A percentile compares a stretch with the other conserved stretches of the same genome.
These are phyloP conservation scores for Cryptus viduatorius DNA, from an alignment of 2,888 invertebrate genomes.

Conservation along the genomic window DNA sequence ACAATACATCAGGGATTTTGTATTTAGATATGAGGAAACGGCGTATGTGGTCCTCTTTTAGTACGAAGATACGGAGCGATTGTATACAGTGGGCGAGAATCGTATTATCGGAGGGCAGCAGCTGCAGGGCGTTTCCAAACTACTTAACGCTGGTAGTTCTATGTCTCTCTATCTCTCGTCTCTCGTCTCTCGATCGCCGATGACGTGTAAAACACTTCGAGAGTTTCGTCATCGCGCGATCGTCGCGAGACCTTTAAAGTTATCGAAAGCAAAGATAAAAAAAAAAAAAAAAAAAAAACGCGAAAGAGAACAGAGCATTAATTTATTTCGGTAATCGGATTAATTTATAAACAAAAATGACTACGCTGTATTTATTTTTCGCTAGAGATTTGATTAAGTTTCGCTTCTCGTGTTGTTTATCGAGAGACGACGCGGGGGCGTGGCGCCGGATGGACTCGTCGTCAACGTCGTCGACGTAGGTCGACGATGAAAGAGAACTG, in stretches of 20 bases:
- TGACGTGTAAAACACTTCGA: not conserved
- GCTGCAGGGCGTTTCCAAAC: slow-evolving; percentile 58
- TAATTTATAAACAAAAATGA: not conserved
- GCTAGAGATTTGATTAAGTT: slow-evolving; percentile 39
- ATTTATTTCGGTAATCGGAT: not conserved
- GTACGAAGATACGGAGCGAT: slow-evolving; percentile 12
- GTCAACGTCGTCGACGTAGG: slow-evolving; percentile 41
- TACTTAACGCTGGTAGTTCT: slow-evolving; percentile 30
- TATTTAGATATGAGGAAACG: too few species aligned
- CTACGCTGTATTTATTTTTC: slow-evolving; percentile 17
- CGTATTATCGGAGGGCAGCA: slow-evolving; percentile 48
- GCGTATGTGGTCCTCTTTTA: not conserved
- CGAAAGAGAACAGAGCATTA: not conserved
- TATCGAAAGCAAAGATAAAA: not conserved
- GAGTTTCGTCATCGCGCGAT: slow-evolving; percentile 29
- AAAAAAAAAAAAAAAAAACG: not conserved
- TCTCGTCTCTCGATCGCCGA: slow-evolving; percentile 25
- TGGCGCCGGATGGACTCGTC: slow-evolving; percentile 63
- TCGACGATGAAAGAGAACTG: slow-evolving; percentile 53
- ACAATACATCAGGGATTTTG: too few species aligned
- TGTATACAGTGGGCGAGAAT: not conserved
- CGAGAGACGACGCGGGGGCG: slow-evolving; percentile 53
- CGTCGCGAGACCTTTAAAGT: not conserved
- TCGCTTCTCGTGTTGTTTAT: slow-evolving; percentile 42
- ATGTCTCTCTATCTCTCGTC: not conserved